These are phyloP conservation scores for Entomyzon cyanotis DNA, from an alignment of 2,113 vertebrate genomes.

Conservation along the genomic window DNA sequence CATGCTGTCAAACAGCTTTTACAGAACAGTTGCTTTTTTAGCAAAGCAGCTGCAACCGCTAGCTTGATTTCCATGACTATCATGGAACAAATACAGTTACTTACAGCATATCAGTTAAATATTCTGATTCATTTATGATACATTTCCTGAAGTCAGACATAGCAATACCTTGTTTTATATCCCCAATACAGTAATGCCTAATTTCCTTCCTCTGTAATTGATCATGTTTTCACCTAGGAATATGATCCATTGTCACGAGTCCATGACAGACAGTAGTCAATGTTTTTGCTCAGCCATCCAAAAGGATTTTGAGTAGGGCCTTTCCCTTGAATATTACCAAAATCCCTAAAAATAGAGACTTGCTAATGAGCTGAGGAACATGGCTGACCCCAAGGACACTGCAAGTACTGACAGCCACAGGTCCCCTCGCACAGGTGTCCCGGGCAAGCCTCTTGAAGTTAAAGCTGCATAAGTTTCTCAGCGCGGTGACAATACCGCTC, in stretches of 20 bases:
- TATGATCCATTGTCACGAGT: accelerated
- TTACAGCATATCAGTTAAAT: background rate
- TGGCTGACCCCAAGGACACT: background rate
- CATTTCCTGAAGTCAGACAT: background rate
- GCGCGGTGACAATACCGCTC: background rate
- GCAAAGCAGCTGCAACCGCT: background rate
- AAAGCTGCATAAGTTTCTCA: background rate
- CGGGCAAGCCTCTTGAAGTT: background rate
- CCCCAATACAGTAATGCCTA: background rate
- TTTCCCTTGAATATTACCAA: background rate
- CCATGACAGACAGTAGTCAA: accelerated
- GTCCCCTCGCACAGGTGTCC: background rate
- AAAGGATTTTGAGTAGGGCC: background rate
- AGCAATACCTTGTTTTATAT: background rate
- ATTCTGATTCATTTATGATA: background rate
- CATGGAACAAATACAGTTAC: background rate
- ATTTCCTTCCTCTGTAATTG: background rate
- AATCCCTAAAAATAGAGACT: background rate
- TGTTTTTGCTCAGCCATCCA: background rate
- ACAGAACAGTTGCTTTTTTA: background rate
- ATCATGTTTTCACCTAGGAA: background rate
- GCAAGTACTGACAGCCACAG: accelerated
- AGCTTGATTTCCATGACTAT: background rate
- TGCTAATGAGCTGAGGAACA: background rate
- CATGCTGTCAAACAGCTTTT: constrained; percentile 8